Base-by-base conservation (phyloP, 2,113 vertebrate genomes). In the Nothobranchius furzeri region DNA sequence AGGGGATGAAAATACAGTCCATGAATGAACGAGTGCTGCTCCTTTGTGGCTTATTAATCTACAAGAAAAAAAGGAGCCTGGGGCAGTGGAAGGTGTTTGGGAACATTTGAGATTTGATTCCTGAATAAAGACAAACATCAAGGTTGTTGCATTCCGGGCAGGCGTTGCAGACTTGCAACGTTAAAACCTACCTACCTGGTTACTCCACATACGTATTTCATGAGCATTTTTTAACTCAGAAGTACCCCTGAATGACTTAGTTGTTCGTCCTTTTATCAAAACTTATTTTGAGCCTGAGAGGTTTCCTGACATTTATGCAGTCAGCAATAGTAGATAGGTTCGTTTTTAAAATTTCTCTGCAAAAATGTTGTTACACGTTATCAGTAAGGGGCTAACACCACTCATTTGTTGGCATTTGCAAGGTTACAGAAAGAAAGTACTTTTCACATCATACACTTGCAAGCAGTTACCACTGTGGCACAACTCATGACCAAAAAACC, bases 1-100 rank as follows among this genome's bases (percentile, higher is more conserved):
- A 63, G 60, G 53, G 70, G 84, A 79, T 78, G 70, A 78, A 72
- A 79, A 79, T 74, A 78, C 51, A 68, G 65, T 82, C 79, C 56
- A 73, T 79, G 70, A 76, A 76, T 43, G 56, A 73, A 79, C 84
- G 75, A 86, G 54, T 79, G 71, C 66, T 70, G 59, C 62, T 76
- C 51, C 45, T 78, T 70, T 68, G 61, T 60, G 68, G 48, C 52
- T 64, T 79, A 60, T 71, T 67, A 54, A 43, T 68, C 64, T 50
- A 47, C 43, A 65, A 64, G 47, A 64, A 15, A 17, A 15, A 12
- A 60, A 35, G 9, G 17, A 74, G 75, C 67, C 65, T 15, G 15
- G 15, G 74, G 75, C 56, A 65, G 60, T 42, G 48, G 57, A 66
- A 76, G 52, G 61, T 70, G 60, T 74, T 60, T 64, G 65, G 68